Percentiles rank a stretch among this genome's conserved stretches.
phyloP scores from a whole-genome alignment of 2,113 vertebrate genomes.

The Phaetusa simplex region DNA sequence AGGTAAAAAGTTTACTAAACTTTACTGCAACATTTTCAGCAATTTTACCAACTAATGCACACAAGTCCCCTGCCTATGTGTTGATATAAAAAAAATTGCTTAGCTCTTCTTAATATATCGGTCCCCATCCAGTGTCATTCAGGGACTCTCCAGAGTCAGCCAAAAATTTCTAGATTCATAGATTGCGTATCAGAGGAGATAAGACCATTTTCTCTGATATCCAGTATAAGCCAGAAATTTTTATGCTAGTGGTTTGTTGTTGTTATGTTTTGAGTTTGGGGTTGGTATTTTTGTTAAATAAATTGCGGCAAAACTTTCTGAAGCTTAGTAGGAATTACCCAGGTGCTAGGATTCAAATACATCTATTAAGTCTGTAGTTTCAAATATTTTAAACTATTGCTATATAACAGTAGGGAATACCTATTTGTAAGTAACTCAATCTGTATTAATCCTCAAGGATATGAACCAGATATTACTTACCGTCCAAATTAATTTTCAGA shows the following conservation, averaged over 20 bases:
- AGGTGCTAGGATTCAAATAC: not conserved
- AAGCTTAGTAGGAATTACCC: not conserved
- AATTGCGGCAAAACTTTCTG: not conserved
- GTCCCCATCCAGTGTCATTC: not conserved
- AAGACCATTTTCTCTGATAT: not conserved
- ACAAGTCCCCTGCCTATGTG: not conserved
- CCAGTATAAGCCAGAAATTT: not conserved
- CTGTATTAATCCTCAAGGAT: conserved; percentile 16
- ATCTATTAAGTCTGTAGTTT: not conserved
- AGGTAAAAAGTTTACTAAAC: conserved; percentile 57
- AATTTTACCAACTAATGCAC: not conserved
- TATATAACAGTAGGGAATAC: not conserved
- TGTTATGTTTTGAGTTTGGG: not conserved
- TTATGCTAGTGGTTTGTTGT: not conserved
- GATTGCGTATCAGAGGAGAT: not conserved
- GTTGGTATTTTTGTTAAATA: not conserved
- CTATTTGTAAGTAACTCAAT: not conserved
- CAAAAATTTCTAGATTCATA: not conserved
- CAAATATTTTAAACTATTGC: not conserved
- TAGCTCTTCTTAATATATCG: not conserved
- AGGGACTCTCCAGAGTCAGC: not conserved
- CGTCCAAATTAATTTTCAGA: not conserved
- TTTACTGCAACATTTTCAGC: not conserved
- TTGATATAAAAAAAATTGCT: not conserved
- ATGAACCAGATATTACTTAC: not conserved